Evolutionary conservation across 1,140 invertebrate species (phyloP).

Genomic region (Trichonephila clavipes): DNA sequence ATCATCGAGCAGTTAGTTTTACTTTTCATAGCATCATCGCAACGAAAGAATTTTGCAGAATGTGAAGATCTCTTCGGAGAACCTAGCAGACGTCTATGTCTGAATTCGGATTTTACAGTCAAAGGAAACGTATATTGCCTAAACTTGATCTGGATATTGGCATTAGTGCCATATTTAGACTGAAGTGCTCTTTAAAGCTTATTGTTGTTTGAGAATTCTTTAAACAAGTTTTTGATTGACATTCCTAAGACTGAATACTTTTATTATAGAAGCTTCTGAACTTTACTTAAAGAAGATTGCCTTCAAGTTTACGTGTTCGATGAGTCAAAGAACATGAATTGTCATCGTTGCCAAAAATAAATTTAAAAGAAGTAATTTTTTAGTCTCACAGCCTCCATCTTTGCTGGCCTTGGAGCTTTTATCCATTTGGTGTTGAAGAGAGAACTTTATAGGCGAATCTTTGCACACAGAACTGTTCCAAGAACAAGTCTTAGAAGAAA

Average conservation of each 20-base stretch:
- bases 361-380: background rate
- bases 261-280: background rate
- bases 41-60: no score
- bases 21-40: no score
- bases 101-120: no score
- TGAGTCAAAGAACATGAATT: background rate
- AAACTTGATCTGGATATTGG: background rate
- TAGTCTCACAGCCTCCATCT: background rate
- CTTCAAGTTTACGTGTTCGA: background rate
- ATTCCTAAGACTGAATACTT: background rate
- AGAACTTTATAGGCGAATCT: background rate
- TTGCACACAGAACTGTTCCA: no score
- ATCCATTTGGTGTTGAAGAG: background rate
- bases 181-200: background rate
- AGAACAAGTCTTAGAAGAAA: background rate
- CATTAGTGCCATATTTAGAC: background rate
- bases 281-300: background rate
- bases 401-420: conserved; percentile 10
- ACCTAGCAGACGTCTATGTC: no score
- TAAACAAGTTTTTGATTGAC: background rate
- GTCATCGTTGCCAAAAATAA: conserved; percentile 4
- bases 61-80: no score
- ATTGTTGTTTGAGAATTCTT: background rate
- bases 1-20: no score
- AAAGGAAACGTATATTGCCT: no score